A percentile compares a stretch with the other conserved stretches of the same genome.
phyloP scores from a whole-genome alignment of 2,797 vertebrate species.

The Catostomus latipinnis region DNA sequence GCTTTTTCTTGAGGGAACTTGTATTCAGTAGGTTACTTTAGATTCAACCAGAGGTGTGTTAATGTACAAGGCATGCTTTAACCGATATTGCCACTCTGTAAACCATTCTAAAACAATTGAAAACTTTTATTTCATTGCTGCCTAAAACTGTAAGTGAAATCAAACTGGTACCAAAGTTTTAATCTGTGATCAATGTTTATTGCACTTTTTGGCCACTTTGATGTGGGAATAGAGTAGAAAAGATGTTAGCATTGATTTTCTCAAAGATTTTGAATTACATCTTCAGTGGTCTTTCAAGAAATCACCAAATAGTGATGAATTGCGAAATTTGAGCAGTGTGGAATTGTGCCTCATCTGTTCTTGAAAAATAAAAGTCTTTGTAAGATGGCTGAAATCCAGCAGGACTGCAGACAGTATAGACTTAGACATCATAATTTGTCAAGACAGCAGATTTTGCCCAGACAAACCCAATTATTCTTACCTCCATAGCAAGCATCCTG shows the following conservation, averaged over 20 bases:
- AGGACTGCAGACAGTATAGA: not conserved
- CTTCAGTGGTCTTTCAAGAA: not conserved
- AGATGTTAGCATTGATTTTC: not conserved
- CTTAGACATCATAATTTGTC: not conserved
- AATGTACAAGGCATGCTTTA: not conserved
- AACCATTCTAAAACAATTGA: too few relatives aligned
- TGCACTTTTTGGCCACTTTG: too few relatives aligned
- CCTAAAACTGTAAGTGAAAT: too few relatives aligned
- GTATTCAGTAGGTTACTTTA: slow-evolving; percentile 67
- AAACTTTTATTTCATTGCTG: not conserved
- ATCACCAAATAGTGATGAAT: not conserved
- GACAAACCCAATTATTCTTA: slow-evolving; percentile 70
- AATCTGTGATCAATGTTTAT: too few relatives aligned
- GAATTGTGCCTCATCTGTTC: not conserved
- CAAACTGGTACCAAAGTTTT: too few relatives aligned
- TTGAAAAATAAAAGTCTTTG: not conserved
- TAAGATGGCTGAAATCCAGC: slow-evolving; percentile 8
- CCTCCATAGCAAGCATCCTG: slow-evolving; percentile 90
- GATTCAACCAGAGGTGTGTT: slow-evolving; percentile 48
- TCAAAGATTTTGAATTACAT: not conserved
- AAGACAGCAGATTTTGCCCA: not conserved
- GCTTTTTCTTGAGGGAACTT: slow-evolving; percentile 68
- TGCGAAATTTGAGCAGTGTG: too few relatives aligned
- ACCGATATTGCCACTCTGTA: too few relatives aligned
- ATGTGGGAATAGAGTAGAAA: too few relatives aligned